These are phyloP conservation scores for Liasis olivaceus DNA, from an alignment of 2,797 vertebrate species.

Conservation along the genomic window DNA sequence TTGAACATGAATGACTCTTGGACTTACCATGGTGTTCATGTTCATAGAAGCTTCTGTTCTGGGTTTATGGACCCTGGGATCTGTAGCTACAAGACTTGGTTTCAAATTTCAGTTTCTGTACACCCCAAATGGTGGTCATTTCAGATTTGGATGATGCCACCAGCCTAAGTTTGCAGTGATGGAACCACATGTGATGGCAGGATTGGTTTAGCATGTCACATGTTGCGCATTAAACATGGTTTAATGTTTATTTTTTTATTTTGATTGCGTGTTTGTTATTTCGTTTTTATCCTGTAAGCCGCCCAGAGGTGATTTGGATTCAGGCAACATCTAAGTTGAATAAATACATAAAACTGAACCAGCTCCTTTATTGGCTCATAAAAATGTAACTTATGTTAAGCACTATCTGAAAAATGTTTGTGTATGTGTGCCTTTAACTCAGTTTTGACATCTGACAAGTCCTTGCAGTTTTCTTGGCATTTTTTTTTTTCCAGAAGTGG, in stretches of 20 bases:
- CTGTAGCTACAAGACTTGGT: neutral
- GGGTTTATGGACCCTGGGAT: neutral
- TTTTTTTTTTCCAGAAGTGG: rapidly evolving
- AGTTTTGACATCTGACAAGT: neutral
- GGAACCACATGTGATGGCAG: neutral
- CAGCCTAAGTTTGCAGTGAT: neutral
- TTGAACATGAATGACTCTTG: neutral
- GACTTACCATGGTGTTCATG: neutral
- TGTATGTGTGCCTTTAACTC: neutral
- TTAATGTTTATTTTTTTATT: neutral
- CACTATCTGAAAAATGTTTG: neutral
- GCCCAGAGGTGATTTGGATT: neutral
- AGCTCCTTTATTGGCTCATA: neutral
- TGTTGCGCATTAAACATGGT: neutral
- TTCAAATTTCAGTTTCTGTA: no score
- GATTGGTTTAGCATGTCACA: neutral
- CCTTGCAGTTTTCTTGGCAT: neutral
- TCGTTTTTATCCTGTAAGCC: neutral
- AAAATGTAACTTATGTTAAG: neutral
- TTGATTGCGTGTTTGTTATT: neutral
- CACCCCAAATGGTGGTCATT: neutral
- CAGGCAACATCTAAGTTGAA: neutral
- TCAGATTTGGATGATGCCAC: neutral
- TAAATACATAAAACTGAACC: neutral
- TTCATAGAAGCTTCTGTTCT: neutral